Percentiles rank a stretch among this genome's conserved stretches.
Evolutionary conservation across 2,797 vertebrate genomes (phyloP).

Genomic region (Sebastes hopkinsi): DNA sequence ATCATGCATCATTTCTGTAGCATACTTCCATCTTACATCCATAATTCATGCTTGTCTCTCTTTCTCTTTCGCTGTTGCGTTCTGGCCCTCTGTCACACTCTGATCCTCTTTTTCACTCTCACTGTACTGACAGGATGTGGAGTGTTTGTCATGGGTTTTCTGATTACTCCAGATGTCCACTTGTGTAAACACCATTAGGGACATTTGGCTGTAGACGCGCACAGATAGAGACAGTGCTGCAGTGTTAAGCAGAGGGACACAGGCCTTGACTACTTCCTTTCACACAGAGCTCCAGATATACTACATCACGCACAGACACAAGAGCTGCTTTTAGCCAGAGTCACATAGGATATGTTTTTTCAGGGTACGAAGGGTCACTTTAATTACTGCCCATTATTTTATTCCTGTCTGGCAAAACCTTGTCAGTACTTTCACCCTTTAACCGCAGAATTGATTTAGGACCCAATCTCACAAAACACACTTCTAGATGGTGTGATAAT

Average conservation of each 20-base stretch:
- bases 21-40: neutral
- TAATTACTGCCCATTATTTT: slow-evolving; percentile 6
- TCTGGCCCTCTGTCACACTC: neutral
- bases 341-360: neutral
- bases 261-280: slow-evolving; percentile 49
- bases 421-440: slow-evolving; percentile 6
- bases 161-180: slow-evolving; percentile 64
- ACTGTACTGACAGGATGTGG: slow-evolving; percentile 41
- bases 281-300: slow-evolving; percentile 22
- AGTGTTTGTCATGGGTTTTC: slow-evolving; percentile 54
- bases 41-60: neutral
- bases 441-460: neutral
- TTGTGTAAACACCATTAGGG: slow-evolving; percentile 70
- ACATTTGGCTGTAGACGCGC: slow-evolving; percentile 41
- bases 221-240: slow-evolving; percentile 33
- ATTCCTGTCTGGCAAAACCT: neutral
- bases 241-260: slow-evolving; percentile 22
- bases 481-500: neutral
- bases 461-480: neutral
- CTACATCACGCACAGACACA: slow-evolving; percentile 1
- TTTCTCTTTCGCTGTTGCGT: neutral
- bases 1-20: neutral
- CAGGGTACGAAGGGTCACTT: neutral
- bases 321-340: slow-evolving; percentile 2
- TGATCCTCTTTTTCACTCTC: slow-evolving; percentile 15